phyloP scores from a whole-genome alignment of 2,113 vertebrate genomes.

The Laticauda laticaudata region DNA sequence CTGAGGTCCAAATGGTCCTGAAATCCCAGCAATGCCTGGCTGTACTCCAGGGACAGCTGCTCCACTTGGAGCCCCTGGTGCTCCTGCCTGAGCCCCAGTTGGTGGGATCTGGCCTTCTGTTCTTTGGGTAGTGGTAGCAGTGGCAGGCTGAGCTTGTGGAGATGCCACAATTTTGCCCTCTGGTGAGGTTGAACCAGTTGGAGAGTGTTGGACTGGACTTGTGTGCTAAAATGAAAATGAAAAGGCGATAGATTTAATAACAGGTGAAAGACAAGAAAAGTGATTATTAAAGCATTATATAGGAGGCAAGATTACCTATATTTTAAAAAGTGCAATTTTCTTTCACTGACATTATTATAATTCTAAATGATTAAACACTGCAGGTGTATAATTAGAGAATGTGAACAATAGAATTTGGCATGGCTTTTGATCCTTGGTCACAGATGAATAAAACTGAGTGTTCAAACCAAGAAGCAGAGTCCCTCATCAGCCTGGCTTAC shows the following conservation, averaged over 20 bases:
- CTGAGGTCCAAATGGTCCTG: neutral
- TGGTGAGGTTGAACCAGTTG: neutral
- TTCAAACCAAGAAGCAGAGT: neutral
- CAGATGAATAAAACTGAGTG: neutral
- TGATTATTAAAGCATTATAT: neutral
- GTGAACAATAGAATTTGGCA: neutral
- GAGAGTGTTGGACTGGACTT: neutral
- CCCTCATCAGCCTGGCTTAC: neutral
- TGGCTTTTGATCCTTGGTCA: neutral
- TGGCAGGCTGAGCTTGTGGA: fast-evolving
- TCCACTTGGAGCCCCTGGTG: neutral
- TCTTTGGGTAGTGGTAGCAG: neutral
- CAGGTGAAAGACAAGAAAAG: too few species aligned
- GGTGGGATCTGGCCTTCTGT: fast-evolving
- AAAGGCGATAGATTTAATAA: neutral
- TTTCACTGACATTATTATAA: neutral
- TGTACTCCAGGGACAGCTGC: neutral
- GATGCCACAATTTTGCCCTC: neutral
- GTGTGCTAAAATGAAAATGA: constrained; percentile 14
- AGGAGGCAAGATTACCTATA: neutral
- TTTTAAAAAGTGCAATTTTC: neutral
- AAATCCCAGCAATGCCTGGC: neutral
- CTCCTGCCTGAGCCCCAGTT: neutral
- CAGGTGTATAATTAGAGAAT: too few species aligned
- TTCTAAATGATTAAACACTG: neutral